Evolutionary conservation across 2,113 vertebrate species (phyloP), one percentile per base, ranked within the genome.

Genomic region (Planiliza haematocheilus): DNA sequence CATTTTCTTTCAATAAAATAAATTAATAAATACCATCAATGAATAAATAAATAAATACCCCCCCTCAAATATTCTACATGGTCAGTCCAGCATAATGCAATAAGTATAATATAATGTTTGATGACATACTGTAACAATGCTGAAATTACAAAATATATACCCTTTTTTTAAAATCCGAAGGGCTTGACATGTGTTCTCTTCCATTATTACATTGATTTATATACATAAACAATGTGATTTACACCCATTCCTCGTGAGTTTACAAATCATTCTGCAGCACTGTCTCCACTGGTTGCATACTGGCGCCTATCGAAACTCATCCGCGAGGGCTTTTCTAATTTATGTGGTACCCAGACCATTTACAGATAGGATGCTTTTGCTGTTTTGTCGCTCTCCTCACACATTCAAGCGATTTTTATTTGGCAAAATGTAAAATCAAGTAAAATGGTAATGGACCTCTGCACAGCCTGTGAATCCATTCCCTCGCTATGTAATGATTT

Each of bases 71-170:
- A 77, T 77, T 74, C 56, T 82, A 81, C 62, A 86, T 68, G 78
- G 73, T 83, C 81, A 76, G 73, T 84, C 77, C 83, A 87, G 74
- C 79, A 79, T 87, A 74, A 86, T 88, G 88, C 83, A 82, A 85
- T 78, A 74, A 73, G 74, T 85, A 63, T 83, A 81, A 67, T 81
- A 86, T 88, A 86, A 46, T 73, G 58, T 81, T 70, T 59, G 77
- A 70, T 85, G 68, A 86, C 81, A 85, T 85, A 82, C 69, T 82
- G 37, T 74, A 81, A 74, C 74, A 74, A 87, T 86, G 81, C 66
- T 82, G 84, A 89, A 83, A 83, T 87, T 88, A 87, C 74, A 91
- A 90, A 89, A 91, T 88, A 91, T 87, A 87, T 85, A 79, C 76
- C 86, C 83, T 74, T 74, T 30, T 30, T 30, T 30, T 30, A 87